Conservation (phyloP, 2,888 invertebrate species). For the Phymatocera aterrima region DNA sequence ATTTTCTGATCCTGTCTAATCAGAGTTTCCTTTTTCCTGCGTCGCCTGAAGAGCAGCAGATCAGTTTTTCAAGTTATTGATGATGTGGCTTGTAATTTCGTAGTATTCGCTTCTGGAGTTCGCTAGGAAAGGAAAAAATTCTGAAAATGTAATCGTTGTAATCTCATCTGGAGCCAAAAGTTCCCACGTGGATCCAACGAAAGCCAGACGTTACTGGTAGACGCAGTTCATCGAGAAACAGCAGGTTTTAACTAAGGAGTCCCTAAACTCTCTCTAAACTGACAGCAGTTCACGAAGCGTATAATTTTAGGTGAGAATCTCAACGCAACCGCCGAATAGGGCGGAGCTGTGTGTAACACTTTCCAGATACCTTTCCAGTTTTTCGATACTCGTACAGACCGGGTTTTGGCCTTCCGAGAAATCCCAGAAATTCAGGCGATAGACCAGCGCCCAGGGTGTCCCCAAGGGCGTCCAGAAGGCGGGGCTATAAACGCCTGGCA, state of each 20-base stretch:
- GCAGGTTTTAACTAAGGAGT: slow-evolving; percentile 44
- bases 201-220: slow-evolving; percentile 21
- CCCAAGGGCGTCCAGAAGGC: slow-evolving; percentile 14
- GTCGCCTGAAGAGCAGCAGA: neutral
- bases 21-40: neutral
- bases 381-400: slow-evolving; percentile 18
- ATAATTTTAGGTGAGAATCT: slow-evolving; percentile 48
- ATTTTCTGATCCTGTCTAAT: slow-evolving; percentile 1
- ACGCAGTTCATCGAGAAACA: slow-evolving; percentile 41
- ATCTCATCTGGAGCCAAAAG: neutral
- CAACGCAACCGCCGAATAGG: slow-evolving; percentile 6
- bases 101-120: neutral
- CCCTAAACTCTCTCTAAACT: slow-evolving; percentile 45
- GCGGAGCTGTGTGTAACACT: slow-evolving; percentile 38
- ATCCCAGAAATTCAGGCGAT: slow-evolving; percentile 17
- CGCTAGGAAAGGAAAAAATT: neutral
- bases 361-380: slow-evolving; percentile 43
- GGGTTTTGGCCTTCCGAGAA: slow-evolving; percentile 42
- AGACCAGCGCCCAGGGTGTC: slow-evolving; percentile 25
- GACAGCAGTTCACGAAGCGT: slow-evolving; percentile 43
- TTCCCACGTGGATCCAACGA: slow-evolving; percentile 44
- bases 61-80: neutral
- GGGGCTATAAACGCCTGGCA: slow-evolving; percentile 13
- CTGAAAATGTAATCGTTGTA: neutral
- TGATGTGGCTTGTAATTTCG: neutral